Base-by-base conservation (phyloP, 2,888 invertebrate species). In the Caenorhabditis angaria region DNA sequence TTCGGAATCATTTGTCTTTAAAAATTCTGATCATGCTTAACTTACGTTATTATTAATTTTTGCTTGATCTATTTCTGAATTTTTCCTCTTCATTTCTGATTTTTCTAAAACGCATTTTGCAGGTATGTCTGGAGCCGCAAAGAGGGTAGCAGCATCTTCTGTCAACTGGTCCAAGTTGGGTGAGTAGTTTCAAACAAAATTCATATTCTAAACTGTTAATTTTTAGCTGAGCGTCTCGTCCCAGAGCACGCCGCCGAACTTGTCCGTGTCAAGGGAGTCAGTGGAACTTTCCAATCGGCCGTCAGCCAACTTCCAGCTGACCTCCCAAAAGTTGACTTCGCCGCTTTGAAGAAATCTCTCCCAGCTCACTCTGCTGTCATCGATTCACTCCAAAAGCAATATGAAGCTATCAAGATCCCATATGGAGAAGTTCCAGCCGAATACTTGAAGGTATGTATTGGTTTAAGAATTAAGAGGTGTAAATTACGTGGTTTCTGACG, bases 381-480 rank as follows among this genome's bases (percentile, higher is more conserved):
- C 50, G 86, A 86, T 61, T 78, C 84, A 24, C 83, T 86, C 54
- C 85, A 87, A 75, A 86, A 86, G 77, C 86, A 86, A 71, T 85
- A 84, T 75, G 86, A 87, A 69, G 70, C 84, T 22, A 60, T 86
- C 63, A 85, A 83, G 76, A 84, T 86, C 57, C 85, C 86, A 53
- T 86, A 86, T 65, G 86, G 86, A 63, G 83, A 81, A 48, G 70
- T 86, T 22, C 86, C 86, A 57, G 70, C 78, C 53, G 80, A 81
- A 27, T 78, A 80, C 69, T 65, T 71, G 68, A 81, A 77, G 74
- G 78, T 78, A n/a, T n/a, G n/a, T n/a, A n/a, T n/a, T n/a, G n/a
- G n/a, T n/a, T n/a, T n/a, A n/a, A n/a, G n/a, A n/a, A n/a, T n/a
- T n/a, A n/a, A n/a, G n/a, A n/a, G n/a, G n/a, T n/a, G n/a, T n/a